Percentiles rank a stretch among this genome's conserved stretches.
Conservation (phyloP, 2,113 vertebrate species). For the Hippocampus comes region DNA sequence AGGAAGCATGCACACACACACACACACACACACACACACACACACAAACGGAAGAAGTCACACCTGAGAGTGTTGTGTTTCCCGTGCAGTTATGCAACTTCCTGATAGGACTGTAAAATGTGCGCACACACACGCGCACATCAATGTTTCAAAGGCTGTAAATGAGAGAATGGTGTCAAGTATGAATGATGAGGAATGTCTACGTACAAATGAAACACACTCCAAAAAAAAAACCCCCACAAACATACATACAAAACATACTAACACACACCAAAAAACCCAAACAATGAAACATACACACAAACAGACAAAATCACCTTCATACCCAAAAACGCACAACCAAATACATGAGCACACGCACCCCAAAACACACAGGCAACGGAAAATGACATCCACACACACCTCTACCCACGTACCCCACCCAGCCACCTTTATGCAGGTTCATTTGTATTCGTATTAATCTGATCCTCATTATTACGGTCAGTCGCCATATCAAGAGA, state of each 20-base stretch:
- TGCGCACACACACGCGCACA: slow-evolving; percentile 5
- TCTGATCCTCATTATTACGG: not conserved
- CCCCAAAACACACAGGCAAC: not conserved
- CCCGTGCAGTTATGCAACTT: slow-evolving; percentile 36
- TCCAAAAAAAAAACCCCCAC: not conserved
- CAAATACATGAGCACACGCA: not conserved
- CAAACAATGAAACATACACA: not conserved
- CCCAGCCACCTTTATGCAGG: no score
- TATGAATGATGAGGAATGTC: not conserved
- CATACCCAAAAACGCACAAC: not conserved
- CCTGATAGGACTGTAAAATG: not conserved
- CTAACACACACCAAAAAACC: not conserved
- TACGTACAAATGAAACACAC: not conserved
- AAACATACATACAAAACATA: not conserved
- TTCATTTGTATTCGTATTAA: not conserved
- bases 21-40: not conserved
- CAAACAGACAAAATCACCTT: not conserved
- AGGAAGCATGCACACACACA: not conserved
- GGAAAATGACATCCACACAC: not conserved
- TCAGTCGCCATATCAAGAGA: slow-evolving; percentile 2
- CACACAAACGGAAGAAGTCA: slow-evolving; percentile 24
- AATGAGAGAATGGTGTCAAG: slow-evolving; percentile 16
- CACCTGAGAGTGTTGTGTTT: slow-evolving; percentile 55
- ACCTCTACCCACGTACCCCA: no score
- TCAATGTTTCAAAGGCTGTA: slow-evolving; percentile 5